Base-by-base conservation (phyloP, 2,797 vertebrate species). In the Balearica regulorum region DNA sequence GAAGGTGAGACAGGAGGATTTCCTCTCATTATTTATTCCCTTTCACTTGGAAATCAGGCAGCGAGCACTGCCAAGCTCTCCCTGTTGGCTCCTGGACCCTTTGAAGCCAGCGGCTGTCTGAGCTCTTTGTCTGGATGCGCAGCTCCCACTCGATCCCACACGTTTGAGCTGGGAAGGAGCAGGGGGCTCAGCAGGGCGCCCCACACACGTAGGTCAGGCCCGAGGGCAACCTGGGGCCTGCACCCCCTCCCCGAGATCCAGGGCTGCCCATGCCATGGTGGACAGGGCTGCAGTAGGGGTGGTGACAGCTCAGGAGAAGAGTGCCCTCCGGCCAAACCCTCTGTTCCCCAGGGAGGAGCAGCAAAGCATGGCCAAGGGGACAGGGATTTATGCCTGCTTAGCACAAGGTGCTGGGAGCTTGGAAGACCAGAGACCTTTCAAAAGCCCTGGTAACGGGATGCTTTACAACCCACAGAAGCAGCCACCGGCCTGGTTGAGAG, bases 11-110 rank as follows among this genome's bases (percentile, higher is more conserved):
- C 89, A 83, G 64, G 86, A 95, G 91, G 90, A 92, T 95, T 95
- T 96, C 92, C 87, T 93, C 96, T 96, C 83, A 69, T 96, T 90
- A 96, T 71, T 89, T 90, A 96, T 97, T 96, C 96, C 85, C 87
- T 96, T 95, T 95, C 95, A 77, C 85, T 95, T 89, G 89, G 87
- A 93, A 94, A 92, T 89, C 16, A 48, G 81, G 90, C 84, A 46
- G 61, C 1, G 18, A 92, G 85, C 61, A 6, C 72, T 84, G 95
- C 81, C 91, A 88, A 94, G 81, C 85, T 95, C 87, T 97, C 93
- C 80, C 81, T 54, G 69, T 76, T 6, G 66, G 44, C 89, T 96
- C 39, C 54, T 4, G 24, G 81, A 51, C 85, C 83, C 90, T 96
- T 92, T 93, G 96, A 97, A 96, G 95, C 80, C 10, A 0, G 41